Conservation (phyloP, 23 tunicate genomes). For the Halocynthia aurantium region DNA sequence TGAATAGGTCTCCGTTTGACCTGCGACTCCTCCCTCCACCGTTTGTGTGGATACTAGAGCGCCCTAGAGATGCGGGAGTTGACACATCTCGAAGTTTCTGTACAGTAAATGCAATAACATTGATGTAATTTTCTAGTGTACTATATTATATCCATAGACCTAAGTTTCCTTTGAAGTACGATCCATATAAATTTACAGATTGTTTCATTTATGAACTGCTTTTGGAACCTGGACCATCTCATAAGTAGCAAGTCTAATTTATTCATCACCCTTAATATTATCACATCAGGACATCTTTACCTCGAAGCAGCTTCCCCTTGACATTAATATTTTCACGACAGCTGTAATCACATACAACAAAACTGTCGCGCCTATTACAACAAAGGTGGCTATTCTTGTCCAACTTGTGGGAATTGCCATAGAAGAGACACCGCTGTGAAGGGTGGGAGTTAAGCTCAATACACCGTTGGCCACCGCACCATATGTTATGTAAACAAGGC, state of each 20-base stretch:
- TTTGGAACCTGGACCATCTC: no score
- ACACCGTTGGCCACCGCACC: conserved; percentile 41
- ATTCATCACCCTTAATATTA: background rate
- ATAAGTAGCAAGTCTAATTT: no score
- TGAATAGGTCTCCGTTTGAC: conserved; percentile 64
- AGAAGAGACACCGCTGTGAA: background rate
- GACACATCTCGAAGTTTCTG: conserved; percentile 66
- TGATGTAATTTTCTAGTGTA: no score
- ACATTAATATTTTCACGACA: conserved; percentile 31
- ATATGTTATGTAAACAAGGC: conserved; percentile 31
- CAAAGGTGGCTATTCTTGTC: conserved; percentile 37
- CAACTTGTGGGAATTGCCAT: conserved; percentile 23
- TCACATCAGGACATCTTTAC: conserved; percentile 2
- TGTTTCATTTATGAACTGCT: no score
- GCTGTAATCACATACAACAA: conserved; percentile 43
- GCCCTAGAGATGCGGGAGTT: conserved; percentile 34
- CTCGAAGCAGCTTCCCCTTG: conserved; percentile 50
- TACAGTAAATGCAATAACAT: background rate
- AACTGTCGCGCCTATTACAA: conserved; percentile 48
- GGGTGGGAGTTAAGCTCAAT: conserved; percentile 3
- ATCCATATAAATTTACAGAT: no score
- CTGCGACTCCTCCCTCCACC: conserved; percentile 39
- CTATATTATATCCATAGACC: no score
- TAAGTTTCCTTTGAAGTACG: no score
- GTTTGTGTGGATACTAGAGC: conserved; percentile 33